phyloP scores from a whole-genome alignment of 64 coral and sea anemone genomes.

The Orbicella faveolata region DNA sequence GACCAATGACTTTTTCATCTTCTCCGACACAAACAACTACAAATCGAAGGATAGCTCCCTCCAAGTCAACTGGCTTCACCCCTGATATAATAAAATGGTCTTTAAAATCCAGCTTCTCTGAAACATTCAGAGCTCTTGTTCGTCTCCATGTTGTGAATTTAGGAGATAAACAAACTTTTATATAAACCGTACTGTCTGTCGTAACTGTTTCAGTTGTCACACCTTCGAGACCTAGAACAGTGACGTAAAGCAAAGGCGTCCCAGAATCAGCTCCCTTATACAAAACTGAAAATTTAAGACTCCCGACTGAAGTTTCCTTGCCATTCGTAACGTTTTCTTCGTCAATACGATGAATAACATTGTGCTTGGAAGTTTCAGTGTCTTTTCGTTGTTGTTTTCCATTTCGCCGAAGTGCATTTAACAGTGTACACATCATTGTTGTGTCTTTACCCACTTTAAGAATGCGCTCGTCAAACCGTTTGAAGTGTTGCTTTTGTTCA shows the following conservation, averaged over 20 bases:
- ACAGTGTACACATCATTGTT: not conserved
- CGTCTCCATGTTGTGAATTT: constrained; percentile 31
- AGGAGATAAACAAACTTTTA: constrained; percentile 14
- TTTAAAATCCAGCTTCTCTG: not conserved
- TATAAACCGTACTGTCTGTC: not conserved
- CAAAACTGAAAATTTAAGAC: constrained; percentile 49
- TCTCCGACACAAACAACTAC: constrained; percentile 16
- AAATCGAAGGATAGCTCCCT: not conserved
- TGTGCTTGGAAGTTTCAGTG: not conserved
- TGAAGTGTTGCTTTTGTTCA: not conserved
- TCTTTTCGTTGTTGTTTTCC: not conserved
- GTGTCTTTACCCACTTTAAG: constrained; percentile 30
- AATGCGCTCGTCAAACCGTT: not conserved
- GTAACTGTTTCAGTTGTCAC: not conserved
- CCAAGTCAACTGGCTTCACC: constrained; percentile 19
- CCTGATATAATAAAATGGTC: constrained; percentile 37
- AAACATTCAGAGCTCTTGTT: constrained; percentile 14
- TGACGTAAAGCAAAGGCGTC: constrained; percentile 45
- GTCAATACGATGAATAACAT: too few relatives aligned
- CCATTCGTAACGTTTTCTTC: not conserved
- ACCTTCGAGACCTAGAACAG: constrained; percentile 22
- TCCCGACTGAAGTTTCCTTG: not conserved
- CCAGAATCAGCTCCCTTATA: constrained; percentile 14
- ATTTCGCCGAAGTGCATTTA: constrained; percentile 9
- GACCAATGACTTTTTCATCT: not conserved